These are phyloP conservation scores for Elanoides forficatus DNA, from an alignment of 2,113 vertebrate genomes.

Conservation along the genomic window DNA sequence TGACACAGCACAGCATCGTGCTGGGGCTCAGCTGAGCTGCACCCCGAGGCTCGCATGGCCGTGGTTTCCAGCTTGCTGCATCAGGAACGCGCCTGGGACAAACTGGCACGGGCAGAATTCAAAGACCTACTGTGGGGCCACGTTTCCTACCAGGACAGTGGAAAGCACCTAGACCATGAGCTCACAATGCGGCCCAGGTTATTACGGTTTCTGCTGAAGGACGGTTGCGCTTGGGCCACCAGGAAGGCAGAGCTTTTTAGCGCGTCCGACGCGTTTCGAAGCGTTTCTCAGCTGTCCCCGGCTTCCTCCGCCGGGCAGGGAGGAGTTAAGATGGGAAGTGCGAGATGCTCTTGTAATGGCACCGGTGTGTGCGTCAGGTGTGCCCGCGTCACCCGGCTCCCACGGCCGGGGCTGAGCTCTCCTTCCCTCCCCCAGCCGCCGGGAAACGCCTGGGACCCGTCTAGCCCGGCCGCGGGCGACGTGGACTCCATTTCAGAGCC, in stretches of 20 bases:
- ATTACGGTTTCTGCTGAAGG: not conserved
- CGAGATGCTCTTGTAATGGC: not conserved
- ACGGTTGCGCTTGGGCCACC: not conserved
- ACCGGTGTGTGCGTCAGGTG: slow-evolving; percentile 6
- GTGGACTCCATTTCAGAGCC: accelerated
- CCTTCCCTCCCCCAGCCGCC: not conserved
- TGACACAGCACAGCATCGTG: accelerated
- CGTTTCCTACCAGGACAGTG: not conserved
- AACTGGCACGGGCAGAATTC: not conserved
- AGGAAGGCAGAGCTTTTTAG: not conserved
- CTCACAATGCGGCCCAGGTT: accelerated
- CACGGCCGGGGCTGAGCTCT: not conserved
- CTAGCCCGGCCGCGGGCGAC: accelerated
- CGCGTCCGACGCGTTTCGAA: accelerated
- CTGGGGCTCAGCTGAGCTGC: not conserved
- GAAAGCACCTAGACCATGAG: accelerated
- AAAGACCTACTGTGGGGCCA: not conserved
- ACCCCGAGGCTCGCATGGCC: not conserved
- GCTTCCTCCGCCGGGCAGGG: not conserved
- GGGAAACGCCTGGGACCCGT: not conserved
- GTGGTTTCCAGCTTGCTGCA: not conserved
- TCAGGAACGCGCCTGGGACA: not conserved
- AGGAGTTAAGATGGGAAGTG: slow-evolving; percentile 24
- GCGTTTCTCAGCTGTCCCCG: not conserved
- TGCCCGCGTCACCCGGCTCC: not conserved